These are phyloP conservation scores for Drosophila ercepeae DNA, from an alignment of 1,140 invertebrate genomes.

Conservation along the genomic window DNA sequence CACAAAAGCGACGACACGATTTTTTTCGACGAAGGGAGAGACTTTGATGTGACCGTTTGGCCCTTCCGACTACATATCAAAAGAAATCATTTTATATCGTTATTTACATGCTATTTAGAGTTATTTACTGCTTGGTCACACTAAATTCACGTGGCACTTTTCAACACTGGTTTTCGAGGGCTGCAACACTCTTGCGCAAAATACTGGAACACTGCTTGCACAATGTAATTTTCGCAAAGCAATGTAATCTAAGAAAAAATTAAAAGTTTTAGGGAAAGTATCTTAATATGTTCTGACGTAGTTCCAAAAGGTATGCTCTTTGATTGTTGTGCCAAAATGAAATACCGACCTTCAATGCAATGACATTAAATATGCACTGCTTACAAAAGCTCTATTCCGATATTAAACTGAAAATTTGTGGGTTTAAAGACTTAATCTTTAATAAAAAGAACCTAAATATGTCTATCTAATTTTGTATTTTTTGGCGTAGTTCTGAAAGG, in stretches of 20 bases:
- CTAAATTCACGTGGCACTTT: no score
- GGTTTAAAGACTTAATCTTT: not conserved
- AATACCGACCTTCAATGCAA: not conserved
- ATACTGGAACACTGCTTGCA: not conserved
- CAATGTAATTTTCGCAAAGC: not conserved
- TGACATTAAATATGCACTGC: not conserved
- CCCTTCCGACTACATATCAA: not conserved
- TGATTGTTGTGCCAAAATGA: not conserved
- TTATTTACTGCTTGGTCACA: no score
- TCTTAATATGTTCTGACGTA: no score
- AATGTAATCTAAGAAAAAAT: not conserved
- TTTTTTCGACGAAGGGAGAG: conserved; percentile 22
- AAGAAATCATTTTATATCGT: no score
- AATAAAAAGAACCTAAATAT: not conserved
- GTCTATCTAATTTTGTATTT: not conserved
- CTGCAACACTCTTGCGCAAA: not conserved
- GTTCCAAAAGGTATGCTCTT: not conserved
- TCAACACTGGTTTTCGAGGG: no score
- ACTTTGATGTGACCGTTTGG: conserved; percentile 17
- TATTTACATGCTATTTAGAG: no score
- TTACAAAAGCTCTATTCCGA: not conserved
- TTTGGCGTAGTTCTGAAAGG: not conserved
- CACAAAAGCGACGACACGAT: conserved; percentile 70
- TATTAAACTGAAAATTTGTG: not conserved
- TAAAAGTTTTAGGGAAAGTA: not conserved